These are phyloP conservation scores for Graptemys geographica DNA, from an alignment of 2,797 vertebrate genomes.

Conservation along the genomic window DNA sequence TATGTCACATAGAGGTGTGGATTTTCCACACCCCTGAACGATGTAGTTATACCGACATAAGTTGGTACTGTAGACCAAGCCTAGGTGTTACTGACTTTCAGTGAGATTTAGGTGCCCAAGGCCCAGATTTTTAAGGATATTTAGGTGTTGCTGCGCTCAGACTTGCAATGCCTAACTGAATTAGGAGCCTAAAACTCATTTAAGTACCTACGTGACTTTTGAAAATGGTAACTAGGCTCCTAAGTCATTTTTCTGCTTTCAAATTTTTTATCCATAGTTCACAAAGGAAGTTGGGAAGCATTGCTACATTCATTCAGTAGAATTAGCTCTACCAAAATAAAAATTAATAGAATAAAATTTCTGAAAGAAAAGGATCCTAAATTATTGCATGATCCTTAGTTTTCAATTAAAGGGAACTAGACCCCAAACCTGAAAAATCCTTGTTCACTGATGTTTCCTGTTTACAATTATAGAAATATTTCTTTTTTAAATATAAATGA, in stretches of 20 bases:
- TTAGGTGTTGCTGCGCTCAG: too few species aligned
- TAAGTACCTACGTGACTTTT: not conserved
- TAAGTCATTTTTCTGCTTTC: not conserved
- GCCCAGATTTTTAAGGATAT: too few species aligned
- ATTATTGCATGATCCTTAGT: not conserved
- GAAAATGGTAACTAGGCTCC: not conserved
- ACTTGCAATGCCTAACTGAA: not conserved
- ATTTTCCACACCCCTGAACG: not conserved
- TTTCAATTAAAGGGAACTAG: not conserved
- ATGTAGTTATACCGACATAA: not conserved
- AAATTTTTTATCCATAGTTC: not conserved
- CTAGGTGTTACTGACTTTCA: too few species aligned
- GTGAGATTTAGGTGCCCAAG: too few species aligned
- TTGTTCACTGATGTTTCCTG: not conserved
- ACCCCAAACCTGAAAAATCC: not conserved
- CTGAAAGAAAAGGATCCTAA: not conserved
- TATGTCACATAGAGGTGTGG: too few species aligned
- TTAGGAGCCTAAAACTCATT: not conserved
- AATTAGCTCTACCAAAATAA: not conserved
- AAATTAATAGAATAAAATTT: not conserved
- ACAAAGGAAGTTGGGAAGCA: not conserved
- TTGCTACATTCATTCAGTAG: not conserved
- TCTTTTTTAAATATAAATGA: not conserved
- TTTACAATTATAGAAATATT: not conserved
- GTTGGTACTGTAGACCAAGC: not conserved